Base-by-base conservation (phyloP, 2,888 invertebrate genomes). In the Agrotis exclamationis region DNA sequence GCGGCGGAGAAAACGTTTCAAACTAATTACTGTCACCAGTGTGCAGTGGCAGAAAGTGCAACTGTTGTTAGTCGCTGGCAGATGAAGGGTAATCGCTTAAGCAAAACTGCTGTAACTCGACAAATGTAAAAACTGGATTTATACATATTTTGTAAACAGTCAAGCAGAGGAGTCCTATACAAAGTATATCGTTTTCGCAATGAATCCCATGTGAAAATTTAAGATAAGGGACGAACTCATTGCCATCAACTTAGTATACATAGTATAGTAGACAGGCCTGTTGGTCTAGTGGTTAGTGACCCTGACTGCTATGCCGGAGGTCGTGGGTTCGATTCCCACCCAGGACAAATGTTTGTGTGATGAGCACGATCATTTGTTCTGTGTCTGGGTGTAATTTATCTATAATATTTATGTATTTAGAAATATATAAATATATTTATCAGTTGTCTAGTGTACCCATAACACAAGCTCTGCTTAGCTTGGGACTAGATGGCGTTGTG, bases 1-100 rank as follows among this genome's bases (percentile, higher is more conserved):
- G 66, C 76, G 79, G 79, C 69, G 80, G 83, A 76, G 83, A 86
- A 85, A 84, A 86, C 85, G 83, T 83, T 89, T 86, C 85, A 88
- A 87, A 83, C 79, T 84, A 87, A 89, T 89, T 88, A 89, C 79
- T 85, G 80, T 79, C 72, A 72, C 72, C 76, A 66, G 45, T 5
- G 45, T 16, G 16, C 45, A 45, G 64, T 63, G 62, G 62, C 76
- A 76, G 72, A 67, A 33, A 63, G 51, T 45, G 73, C 47, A 47
- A 73, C 72, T 67, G 73, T 66, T 48, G 50, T 18, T n/a, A 14
- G 56, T 56, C 33, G n/a, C 33, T n/a, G 33, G 22, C 39, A 58
- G 51, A 60, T n/a, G 47, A 59, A 16, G n/a, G 56, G 13, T 56
- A n/a, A 1, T n/a, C n/a, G 13, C 13, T n/a, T 56, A 56, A 11